Percentiles rank a stretch among this genome's conserved stretches.
Evolutionary conservation across 2,797 vertebrate genomes (phyloP).

Genomic region (Tragopan temminckii): DNA sequence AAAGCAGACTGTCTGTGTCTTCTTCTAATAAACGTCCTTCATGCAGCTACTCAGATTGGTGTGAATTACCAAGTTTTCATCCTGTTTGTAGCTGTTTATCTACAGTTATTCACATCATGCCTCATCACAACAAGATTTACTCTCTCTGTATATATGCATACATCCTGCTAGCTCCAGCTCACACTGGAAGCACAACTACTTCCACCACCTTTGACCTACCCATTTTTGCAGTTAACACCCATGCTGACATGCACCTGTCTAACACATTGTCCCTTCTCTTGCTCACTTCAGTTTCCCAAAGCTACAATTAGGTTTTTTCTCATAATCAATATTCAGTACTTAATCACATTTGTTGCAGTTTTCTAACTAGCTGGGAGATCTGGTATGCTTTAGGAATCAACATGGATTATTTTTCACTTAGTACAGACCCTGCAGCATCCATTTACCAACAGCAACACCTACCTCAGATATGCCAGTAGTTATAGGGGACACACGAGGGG

Average conservation of each 20-base stretch:
- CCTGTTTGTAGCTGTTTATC: neutral
- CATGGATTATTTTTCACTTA: neutral
- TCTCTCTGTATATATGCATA: neutral
- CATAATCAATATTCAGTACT: neutral
- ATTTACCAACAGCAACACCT: slow-evolving; percentile 36
- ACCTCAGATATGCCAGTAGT: slow-evolving; percentile 89
- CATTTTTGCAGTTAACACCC: neutral
- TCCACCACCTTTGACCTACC: neutral
- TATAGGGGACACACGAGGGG: slow-evolving; percentile 83
- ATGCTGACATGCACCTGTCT: neutral
- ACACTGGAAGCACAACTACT: neutral
- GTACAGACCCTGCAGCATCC: neutral
- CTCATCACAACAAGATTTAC: neutral
- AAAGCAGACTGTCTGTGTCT: neutral
- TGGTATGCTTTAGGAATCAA: neutral
- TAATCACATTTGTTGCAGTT: neutral
- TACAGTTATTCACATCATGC: neutral
- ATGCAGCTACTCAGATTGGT: neutral
- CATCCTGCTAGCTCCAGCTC: neutral
- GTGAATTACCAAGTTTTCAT: neutral
- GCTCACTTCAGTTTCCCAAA: neutral
- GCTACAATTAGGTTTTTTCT: neutral
- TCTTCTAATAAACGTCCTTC: neutral
- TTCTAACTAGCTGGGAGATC: neutral
- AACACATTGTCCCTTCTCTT: neutral